These are phyloP conservation scores for Erythrolamprus reginae DNA, from an alignment of 2,113 vertebrate genomes.

Conservation along the genomic window DNA sequence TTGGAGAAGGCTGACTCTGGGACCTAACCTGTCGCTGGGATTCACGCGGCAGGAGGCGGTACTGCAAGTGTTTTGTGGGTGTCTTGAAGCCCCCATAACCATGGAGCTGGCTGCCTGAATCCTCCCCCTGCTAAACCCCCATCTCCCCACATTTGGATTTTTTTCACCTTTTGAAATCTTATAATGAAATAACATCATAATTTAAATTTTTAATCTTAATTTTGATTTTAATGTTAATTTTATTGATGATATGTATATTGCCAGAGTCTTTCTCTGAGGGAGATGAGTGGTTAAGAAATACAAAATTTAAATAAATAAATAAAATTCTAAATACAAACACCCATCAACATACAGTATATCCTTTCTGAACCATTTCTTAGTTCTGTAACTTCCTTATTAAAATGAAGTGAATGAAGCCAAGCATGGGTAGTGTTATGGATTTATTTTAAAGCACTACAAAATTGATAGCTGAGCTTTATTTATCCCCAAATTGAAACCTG, in stretches of 20 bases:
- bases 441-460: neutral
- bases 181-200: neutral
- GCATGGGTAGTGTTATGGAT: neutral
- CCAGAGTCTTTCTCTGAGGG: neutral
- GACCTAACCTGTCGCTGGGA: too few species aligned
- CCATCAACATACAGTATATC: neutral
- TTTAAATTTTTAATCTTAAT: too few species aligned
- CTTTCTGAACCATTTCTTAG: neutral
- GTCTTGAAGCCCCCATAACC: neutral
- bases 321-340: neutral
- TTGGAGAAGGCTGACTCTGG: too few species aligned
- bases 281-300: neutral
- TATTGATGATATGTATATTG: neutral
- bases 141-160: neutral
- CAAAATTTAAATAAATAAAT: neutral
- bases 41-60: too few species aligned
- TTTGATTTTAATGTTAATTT: too few species aligned
- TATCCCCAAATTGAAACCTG: neutral
- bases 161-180: neutral
- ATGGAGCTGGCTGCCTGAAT: neutral
- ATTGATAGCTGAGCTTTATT: neutral
- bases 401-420: neutral
- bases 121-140: neutral
- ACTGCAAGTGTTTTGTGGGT: too few species aligned
- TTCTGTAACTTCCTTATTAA: neutral